Percentiles rank a stretch among this genome's conserved stretches.
phyloP scores from a whole-genome alignment of 2,113 vertebrate species.

The Oreochromis spilurus region DNA sequence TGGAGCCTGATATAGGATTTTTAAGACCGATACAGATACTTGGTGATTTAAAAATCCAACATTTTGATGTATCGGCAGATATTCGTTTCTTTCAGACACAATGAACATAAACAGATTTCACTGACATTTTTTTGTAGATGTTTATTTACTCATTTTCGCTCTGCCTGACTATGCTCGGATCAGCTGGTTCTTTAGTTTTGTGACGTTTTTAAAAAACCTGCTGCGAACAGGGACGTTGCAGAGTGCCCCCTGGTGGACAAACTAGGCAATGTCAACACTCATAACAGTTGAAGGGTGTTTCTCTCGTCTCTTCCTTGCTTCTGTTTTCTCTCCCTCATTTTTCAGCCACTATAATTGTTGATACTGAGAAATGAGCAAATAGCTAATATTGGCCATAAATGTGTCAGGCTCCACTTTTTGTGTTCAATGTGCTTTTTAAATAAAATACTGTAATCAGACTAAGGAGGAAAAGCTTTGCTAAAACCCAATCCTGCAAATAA shows the following conservation, averaged over 20 bases:
- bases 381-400: neutral
- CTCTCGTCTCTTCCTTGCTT: neutral
- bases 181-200: neutral
- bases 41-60: neutral
- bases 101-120: neutral
- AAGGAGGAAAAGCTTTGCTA: neutral
- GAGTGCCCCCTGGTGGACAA: neutral
- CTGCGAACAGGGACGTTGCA: neutral
- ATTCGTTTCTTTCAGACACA: neutral
- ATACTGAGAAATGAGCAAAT: neutral
- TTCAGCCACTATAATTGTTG: neutral
- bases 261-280: fast-evolving
- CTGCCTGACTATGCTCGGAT: fast-evolving
- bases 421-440: neutral
- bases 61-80: neutral
- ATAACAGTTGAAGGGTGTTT: neutral
- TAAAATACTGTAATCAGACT: neutral
- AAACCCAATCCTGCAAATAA: neutral
- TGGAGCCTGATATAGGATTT: neutral
- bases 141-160: neutral
- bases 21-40: neutral
- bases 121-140: neutral
- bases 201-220: fast-evolving
- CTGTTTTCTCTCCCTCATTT: neutral
- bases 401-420: neutral